Evolutionary conservation across 2,797 vertebrate species (phyloP).

Genomic region (Poecile montanus): DNA sequence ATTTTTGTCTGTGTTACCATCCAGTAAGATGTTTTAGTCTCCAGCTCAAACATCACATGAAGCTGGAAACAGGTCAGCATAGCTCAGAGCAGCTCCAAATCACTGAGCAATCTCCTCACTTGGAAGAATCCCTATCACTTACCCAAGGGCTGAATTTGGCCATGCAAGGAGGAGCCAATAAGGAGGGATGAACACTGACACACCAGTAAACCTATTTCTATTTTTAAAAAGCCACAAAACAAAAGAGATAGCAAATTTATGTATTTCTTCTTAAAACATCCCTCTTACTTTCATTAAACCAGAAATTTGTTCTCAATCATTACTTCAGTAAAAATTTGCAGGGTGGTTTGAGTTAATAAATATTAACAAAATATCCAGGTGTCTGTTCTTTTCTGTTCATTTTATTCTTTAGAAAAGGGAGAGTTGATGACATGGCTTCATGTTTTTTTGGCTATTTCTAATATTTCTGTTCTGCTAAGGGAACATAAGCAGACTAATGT

Average conservation of each 20-base stretch:
- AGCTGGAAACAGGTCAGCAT: neutral
- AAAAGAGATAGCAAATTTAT: neutral
- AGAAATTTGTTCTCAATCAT: rapidly evolving
- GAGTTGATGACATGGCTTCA: neutral
- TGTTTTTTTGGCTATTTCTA: neutral
- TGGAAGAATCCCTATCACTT: neutral
- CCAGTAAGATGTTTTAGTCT: neutral
- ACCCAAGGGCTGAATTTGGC: neutral
- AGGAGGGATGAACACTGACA: neutral
- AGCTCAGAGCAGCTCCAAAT: constrained; percentile 19
- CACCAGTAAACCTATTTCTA: neutral
- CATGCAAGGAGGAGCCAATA: neutral
- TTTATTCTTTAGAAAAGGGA: neutral
- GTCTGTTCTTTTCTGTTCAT: neutral
- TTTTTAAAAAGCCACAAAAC: neutral
- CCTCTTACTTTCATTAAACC: neutral
- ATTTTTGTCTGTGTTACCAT: neutral
- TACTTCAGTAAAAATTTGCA: neutral
- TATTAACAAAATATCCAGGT: neutral
- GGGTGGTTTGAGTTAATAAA: neutral
- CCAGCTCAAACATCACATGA: neutral
- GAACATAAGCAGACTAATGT: neutral
- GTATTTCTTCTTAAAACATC: neutral
- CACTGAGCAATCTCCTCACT: neutral
- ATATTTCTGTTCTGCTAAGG: neutral